phyloP scores from a whole-genome alignment of 1,140 invertebrate genomes.

The Tyrophagus putrescentiae region DNA sequence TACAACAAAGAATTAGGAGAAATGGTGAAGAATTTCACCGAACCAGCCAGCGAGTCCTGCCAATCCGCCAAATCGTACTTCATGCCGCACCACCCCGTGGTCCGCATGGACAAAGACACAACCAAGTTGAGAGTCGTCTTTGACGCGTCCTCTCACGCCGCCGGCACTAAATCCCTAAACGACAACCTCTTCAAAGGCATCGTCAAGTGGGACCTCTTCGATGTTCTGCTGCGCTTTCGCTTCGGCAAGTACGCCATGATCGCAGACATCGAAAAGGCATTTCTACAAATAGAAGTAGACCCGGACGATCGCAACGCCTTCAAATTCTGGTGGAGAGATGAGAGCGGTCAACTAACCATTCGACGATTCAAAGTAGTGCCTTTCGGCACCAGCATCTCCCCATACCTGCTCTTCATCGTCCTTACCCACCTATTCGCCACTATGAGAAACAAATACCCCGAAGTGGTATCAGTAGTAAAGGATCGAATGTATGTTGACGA shows the following conservation, averaged over 20 bases:
- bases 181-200: constrained; percentile 12
- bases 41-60: no score
- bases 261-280: constrained; percentile 24
- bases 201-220: constrained; percentile 16
- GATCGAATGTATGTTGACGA: neutral
- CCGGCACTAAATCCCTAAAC: constrained; percentile 20
- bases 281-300: constrained; percentile 21
- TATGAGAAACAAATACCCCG: neutral
- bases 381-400: neutral
- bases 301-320: constrained; percentile 7
- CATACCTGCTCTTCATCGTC: neutral
- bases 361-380: neutral
- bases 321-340: neutral
- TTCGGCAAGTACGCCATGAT: constrained; percentile 11
- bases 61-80: no score
- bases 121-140: constrained; percentile 21
- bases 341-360: neutral
- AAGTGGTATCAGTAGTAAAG: neutral
- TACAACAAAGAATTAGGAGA: no score
- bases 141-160: constrained; percentile 11
- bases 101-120: constrained; percentile 13
- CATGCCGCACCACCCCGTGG: constrained; percentile 1
- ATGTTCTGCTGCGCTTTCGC: constrained; percentile 23
- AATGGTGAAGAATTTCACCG: no score
- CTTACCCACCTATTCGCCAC: constrained; percentile 18